Conservation (phyloP, 2,888 invertebrate species). For the Melieria picta region DNA sequence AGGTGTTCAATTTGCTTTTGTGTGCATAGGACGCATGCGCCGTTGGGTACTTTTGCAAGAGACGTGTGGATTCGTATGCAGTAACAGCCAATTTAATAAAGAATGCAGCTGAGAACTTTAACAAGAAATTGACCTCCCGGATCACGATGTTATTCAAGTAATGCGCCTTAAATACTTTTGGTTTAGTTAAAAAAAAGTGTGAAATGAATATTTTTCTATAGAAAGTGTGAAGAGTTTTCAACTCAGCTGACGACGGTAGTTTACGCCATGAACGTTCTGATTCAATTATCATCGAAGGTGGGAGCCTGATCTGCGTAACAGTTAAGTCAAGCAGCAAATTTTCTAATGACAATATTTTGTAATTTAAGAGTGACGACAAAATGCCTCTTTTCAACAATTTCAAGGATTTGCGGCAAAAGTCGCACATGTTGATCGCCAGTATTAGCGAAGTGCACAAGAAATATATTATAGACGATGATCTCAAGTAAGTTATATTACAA, state of each 20-base stretch:
- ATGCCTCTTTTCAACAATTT: constrained; percentile 65
- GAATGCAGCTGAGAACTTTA: constrained; percentile 77
- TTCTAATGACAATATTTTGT: too few species aligned
- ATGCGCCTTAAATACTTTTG: constrained; percentile 43
- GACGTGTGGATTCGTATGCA: constrained; percentile 73
- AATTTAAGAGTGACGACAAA: constrained; percentile 45
- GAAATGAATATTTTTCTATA: constrained; percentile 35
- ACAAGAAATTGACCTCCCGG: constrained; percentile 73
- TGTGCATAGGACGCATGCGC: constrained; percentile 76
- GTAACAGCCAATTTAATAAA: constrained; percentile 77
- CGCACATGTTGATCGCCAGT: constrained; percentile 71
- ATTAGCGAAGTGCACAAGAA: constrained; percentile 74
- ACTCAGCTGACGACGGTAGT: constrained; percentile 58
- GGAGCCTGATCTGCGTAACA: constrained; percentile 23
- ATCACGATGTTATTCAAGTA: constrained; percentile 69
- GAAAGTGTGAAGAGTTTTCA: constrained; percentile 63
- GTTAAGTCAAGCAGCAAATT: too few species aligned
- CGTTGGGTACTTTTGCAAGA: constrained; percentile 84
- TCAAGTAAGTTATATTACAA: constrained; percentile 56
- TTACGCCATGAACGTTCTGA: constrained; percentile 60
- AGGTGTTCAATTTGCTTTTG: not conserved
- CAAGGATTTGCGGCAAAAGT: constrained; percentile 70
- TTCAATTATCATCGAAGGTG: constrained; percentile 56
- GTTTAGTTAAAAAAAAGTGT: not conserved
- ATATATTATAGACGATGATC: constrained; percentile 70